Conservation (phyloP, 2,797 vertebrate species). For the Helostoma temminkii region DNA sequence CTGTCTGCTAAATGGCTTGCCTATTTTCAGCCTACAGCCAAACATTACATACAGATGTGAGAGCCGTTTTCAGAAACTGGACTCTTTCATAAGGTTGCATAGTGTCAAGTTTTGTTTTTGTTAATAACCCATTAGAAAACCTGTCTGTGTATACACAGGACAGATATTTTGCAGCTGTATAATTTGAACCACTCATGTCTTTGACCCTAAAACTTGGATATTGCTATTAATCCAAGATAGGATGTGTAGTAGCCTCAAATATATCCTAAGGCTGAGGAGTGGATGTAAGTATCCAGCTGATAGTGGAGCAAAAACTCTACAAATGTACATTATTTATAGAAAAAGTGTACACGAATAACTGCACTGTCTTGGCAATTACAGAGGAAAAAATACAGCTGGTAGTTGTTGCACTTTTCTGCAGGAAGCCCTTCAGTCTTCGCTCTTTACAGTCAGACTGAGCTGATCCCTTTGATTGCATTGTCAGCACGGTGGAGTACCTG, state of each 20-base stretch:
- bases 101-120: neutral
- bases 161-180: neutral
- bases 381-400: neutral
- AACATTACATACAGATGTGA: conserved; percentile 22
- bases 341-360: neutral
- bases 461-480: neutral
- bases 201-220: neutral
- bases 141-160: neutral
- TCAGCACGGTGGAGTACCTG: neutral
- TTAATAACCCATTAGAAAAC: neutral
- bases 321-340: neutral
- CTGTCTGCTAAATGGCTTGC: conserved; percentile 52
- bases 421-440: neutral
- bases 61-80: neutral
- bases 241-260: neutral
- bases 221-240: neutral
- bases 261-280: neutral
- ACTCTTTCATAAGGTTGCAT: neutral
- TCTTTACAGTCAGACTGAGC: neutral
- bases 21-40: conserved; percentile 41
- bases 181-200: neutral
- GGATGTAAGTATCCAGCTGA: too few species aligned
- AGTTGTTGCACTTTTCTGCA: neutral
- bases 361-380: neutral
- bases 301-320: neutral